Evolutionary conservation across 2,113 vertebrate species (phyloP).

Genomic region (Petromus typicus): DNA sequence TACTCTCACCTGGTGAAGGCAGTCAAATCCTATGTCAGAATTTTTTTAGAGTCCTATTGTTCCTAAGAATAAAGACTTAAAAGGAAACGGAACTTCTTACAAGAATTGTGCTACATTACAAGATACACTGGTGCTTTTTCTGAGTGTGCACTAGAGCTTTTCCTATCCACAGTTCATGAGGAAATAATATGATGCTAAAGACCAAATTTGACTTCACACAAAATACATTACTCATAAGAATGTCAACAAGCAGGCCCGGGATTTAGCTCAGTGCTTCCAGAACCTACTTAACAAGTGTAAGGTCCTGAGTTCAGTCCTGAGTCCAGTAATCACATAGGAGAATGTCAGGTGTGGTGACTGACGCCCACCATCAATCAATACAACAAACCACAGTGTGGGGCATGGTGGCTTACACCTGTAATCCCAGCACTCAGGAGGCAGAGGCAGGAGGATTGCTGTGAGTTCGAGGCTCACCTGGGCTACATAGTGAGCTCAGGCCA

Average conservation of each 20-base stretch:
- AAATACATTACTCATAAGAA: slow-evolving; percentile 20
- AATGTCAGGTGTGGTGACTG: too few relatives aligned
- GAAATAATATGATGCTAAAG: slow-evolving; percentile 29
- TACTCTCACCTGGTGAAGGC: background rate
- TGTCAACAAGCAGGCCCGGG: background rate
- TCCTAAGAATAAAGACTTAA: background rate
- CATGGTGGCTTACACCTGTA: too few relatives aligned
- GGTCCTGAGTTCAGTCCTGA: too few relatives aligned
- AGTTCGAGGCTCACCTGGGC: too few relatives aligned
- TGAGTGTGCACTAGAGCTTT: background rate
- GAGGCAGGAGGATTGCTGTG: too few relatives aligned
- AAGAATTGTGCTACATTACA: background rate
- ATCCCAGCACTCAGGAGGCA: too few relatives aligned
- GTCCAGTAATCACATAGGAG: too few relatives aligned
- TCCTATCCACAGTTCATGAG: background rate
- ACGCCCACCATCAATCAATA: too few relatives aligned
- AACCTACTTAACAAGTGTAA: too few relatives aligned
- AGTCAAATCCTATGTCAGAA: background rate
- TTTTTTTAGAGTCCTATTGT: background rate
- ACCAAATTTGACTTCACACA: background rate
- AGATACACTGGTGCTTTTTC: background rate
- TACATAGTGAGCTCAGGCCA: too few relatives aligned
- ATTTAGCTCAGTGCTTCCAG: too few relatives aligned
- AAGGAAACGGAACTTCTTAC: background rate
- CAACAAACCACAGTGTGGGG: too few relatives aligned